Percentiles rank a stretch among this genome's conserved stretches.
phyloP scores from a whole-genome alignment of 1,140 invertebrate genomes.

The Neodiprion pinetum region DNA sequence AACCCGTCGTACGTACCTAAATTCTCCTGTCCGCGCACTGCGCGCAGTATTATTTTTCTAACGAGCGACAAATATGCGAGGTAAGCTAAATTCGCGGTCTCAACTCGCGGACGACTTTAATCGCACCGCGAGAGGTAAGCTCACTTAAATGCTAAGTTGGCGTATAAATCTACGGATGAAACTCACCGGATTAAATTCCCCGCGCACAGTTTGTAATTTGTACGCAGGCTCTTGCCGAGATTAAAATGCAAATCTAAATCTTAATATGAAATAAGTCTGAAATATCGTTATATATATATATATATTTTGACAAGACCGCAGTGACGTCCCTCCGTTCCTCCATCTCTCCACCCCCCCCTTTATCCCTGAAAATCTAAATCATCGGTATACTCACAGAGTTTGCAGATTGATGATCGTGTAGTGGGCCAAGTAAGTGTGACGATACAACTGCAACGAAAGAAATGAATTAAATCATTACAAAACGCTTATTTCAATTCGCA shows the following conservation, averaged over 20 bases:
- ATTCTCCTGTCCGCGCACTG: not conserved
- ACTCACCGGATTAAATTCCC: slow-evolving; percentile 39
- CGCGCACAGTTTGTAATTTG: slow-evolving; percentile 42
- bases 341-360: too few species aligned
- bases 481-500: too few species aligned
- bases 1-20: not conserved
- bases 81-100: not conserved
- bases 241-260: slow-evolving; percentile 54
- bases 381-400: slow-evolving; percentile 61
- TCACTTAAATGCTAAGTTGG: slow-evolving; percentile 38
- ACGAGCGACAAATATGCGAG: slow-evolving; percentile 5
- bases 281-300: slow-evolving; percentile 44
- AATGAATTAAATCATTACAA: not conserved
- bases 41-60: not conserved
- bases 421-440: slow-evolving; percentile 65
- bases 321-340: too few species aligned
- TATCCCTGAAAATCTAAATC: not conserved
- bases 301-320: slow-evolving; percentile 25
- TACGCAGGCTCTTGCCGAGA: slow-evolving; percentile 20
- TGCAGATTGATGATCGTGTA: slow-evolving; percentile 65
- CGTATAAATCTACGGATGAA: slow-evolving; percentile 25
- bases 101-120: slow-evolving; percentile 22
- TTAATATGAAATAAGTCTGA: slow-evolving; percentile 45
- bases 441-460: slow-evolving; percentile 63
- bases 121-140: slow-evolving; percentile 33